phyloP scores from a whole-genome alignment of 1,140 invertebrate genomes.

The Zaprionus inermis region DNA sequence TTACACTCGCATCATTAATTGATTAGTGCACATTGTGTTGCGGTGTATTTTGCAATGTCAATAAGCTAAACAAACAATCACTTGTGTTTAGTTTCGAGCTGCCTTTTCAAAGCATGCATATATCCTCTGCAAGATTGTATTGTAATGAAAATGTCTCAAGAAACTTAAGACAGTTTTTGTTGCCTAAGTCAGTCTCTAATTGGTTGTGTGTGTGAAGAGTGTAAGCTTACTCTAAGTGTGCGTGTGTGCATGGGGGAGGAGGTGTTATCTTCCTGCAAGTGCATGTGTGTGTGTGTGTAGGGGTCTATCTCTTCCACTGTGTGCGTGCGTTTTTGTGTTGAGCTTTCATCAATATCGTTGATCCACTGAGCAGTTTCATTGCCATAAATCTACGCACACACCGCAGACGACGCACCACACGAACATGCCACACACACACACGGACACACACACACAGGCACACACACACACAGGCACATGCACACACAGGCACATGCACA shows the following conservation, averaged over 20 bases:
- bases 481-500: constrained; percentile 21
- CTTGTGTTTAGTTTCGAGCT: too few species aligned
- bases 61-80: too few species aligned
- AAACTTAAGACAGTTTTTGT: background rate
- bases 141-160: background rate
- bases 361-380: constrained; percentile 14
- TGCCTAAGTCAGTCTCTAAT: background rate
- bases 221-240: background rate
- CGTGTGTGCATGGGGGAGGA: background rate
- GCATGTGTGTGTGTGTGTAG: background rate
- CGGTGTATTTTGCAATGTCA: background rate
- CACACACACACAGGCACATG: background rate
- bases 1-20: too few species aligned
- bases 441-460: background rate
- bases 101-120: background rate
- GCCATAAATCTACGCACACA: constrained; percentile 54
- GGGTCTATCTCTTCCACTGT: background rate
- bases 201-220: background rate
- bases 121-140: background rate
- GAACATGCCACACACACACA: constrained; percentile 3
- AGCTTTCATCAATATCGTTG: constrained; percentile 24
- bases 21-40: too few species aligned
- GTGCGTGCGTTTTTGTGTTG: constrained; percentile 6
- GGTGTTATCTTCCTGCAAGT: background rate
- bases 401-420: constrained; percentile 15